Conservation (phyloP, 2,888 invertebrate genomes). For the Minunthozetes semirufus region DNA sequence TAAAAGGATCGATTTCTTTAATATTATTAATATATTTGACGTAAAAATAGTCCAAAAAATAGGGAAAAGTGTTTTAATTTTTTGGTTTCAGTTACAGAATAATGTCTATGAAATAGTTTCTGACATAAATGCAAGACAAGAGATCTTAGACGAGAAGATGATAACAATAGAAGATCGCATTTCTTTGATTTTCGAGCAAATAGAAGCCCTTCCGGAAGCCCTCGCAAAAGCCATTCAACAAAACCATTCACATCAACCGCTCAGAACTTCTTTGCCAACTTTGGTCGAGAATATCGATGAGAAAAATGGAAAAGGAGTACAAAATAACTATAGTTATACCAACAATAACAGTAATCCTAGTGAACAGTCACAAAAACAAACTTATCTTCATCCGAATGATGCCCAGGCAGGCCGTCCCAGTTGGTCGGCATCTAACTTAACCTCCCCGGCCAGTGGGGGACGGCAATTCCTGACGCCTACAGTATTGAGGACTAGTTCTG, state of each 20-base stretch:
- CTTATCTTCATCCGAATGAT: conserved; percentile 43
- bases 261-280: conserved; percentile 34
- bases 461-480: conserved; percentile 39
- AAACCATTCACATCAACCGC: conserved; percentile 15
- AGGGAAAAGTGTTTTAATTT: conserved; percentile 7
- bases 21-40: too few species aligned
- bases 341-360: background rate
- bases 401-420: conserved; percentile 41
- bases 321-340: conserved; percentile 9
- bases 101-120: conserved; percentile 97
- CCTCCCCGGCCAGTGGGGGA: conserved; percentile 43
- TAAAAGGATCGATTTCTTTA: too few species aligned
- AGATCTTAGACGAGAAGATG: conserved; percentile 84
- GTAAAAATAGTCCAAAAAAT: background rate
- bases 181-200: conserved; percentile 38
- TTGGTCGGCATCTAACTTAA: conserved; percentile 42
- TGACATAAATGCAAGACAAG: conserved; percentile 91
- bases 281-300: conserved; percentile 32
- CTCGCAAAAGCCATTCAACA: conserved; percentile 31
- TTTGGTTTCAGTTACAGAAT: conserved; percentile 79
- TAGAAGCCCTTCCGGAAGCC: conserved; percentile 34
- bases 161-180: conserved; percentile 88
- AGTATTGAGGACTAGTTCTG: conserved; percentile 35
- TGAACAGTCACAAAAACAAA: conserved; percentile 36
- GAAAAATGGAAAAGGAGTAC: background rate